Conservation (phyloP, 1,140 invertebrate species). For the Drosophila yakuba region DNA sequence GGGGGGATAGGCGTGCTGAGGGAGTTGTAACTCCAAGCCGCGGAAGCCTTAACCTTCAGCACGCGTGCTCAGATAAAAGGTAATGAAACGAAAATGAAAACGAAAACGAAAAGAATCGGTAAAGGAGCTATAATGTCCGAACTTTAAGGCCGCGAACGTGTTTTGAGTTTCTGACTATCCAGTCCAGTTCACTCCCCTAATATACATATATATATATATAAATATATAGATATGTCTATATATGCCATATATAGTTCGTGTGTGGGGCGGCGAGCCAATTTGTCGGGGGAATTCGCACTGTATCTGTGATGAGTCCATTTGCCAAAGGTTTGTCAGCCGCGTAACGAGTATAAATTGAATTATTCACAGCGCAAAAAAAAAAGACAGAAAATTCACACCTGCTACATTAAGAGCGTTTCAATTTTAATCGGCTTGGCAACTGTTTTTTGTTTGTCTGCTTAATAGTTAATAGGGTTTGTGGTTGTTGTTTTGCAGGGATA, state of each 20-base stretch:
- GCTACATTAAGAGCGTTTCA: conserved; percentile 31
- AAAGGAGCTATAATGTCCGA: conserved; percentile 42
- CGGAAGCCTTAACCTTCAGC: conserved; percentile 59
- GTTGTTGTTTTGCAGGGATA: conserved; percentile 2
- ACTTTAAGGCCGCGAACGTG: conserved; percentile 60
- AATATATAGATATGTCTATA: not conserved
- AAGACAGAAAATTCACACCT: conserved; percentile 25
- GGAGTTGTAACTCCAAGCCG: conserved; percentile 23
- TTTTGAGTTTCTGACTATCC: conserved; percentile 56
- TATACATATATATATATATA: not conserved
- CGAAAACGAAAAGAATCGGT: conserved; percentile 30
- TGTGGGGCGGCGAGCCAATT: conserved; percentile 30
- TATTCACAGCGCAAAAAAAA: conserved; percentile 22
- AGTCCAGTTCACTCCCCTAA: conserved; percentile 26
- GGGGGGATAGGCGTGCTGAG: not conserved
- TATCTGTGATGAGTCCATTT: conserved; percentile 10
- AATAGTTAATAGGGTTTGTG: conserved; percentile 8
- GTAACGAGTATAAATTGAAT: conserved; percentile 33
- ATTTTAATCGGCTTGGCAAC: conserved; percentile 40
- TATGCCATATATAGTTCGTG: not conserved
- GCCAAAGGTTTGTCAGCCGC: conserved; percentile 30
- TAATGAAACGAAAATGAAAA: conserved; percentile 52
- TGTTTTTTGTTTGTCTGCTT: conserved; percentile 8
- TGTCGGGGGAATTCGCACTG: conserved; percentile 26
- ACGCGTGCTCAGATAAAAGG: conserved; percentile 36